Base-by-base conservation (phyloP, 2,888 invertebrate genomes). In the Patella caerulea region DNA sequence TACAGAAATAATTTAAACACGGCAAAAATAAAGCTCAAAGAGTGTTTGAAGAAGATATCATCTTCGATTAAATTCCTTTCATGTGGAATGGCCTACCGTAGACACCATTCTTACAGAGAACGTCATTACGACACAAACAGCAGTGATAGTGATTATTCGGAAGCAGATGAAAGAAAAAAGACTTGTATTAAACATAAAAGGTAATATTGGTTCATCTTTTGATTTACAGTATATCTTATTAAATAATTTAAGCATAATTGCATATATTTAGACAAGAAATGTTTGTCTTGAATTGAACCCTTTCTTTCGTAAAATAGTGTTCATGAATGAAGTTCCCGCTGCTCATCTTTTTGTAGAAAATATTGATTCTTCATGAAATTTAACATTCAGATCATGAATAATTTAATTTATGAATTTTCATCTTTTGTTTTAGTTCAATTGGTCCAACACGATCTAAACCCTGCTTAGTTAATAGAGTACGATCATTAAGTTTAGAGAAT, bases 121-220 rank as follows among this genome's bases (percentile, higher is more conserved):
- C 83, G 82, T 72, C 84, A 86, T 34, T 88, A 89, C 81, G 88
- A 88, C 74, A 87, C 83, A 34, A 86, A 86, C 79, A 88, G 87
- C 76, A 88, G 88, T 83, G 89, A 89, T 29, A 88, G 88, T 77
- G 87, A 88, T 74, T 87, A 87, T 78, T 88, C 89, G 2, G 89
- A 89, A 73, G 84, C 88, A 52, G 89, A 89, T 71, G 89, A 89
- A 9, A 84, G 86, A 74, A 88, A 83, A 72, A 87, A 88, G 82
- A 86, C 89, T 59, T 89, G 89, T 82, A 88, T 89, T 70, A 89
- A 89, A 78, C 83, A 87, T 76, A 88, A 88, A 74, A 89, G 88
- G 89, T 88, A 79, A 75, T 56, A 19, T 71, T 55, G 52, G 45
- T 45, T 45, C 7, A 45, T 45, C 7, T 45, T 45, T 45, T 7